Base-by-base conservation (phyloP, 1,140 invertebrate species). In the Drosophila cardini region DNA sequence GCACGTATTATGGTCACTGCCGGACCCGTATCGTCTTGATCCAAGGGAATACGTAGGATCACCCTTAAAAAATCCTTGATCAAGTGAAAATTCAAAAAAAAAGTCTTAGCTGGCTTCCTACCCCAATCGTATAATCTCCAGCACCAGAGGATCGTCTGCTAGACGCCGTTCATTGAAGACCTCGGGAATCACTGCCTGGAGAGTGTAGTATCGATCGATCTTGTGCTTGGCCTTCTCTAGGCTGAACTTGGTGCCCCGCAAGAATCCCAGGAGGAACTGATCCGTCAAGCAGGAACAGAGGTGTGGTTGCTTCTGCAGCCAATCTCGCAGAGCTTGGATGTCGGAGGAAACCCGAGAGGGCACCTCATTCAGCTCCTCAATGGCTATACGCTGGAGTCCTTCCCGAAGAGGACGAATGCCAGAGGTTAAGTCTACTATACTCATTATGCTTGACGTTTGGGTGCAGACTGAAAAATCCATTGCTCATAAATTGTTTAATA, bases 231-330 rank as follows among this genome's bases (percentile, higher is more conserved):
- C 94, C 76, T 93, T 92, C 84, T 95, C 94, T 65, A 95, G 83
- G 73, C 94, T 95, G 86, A 94, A 95, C 87, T 96, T 96, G 67
- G 94, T 94, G 36, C 95, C 94, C 6, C 95, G 92, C 45, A 96
- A 85, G 87, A 95, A 95, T 46, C 92, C 92, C 30, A 94, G 69
- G 8, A 95, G 73, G 90, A 94, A 94, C 87, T 94, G 94, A 79
- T 95, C 94, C 78, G 94, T 94, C 4, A 73, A 70, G 42, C 73
- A 72, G 4, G 76, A 64, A 46, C 90, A 93, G 34, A 95, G 90
- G 85, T 95, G 94, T 0, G 94, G 93, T 72, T 95, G 94, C 81
- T 94, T 94, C 10, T 92, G 78, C 26, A 95, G 92, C 95, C 95
- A 95, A 26, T 94, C 93, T 16, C 93, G 93, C 32, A 95, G 92